Evolutionary conservation across 2,797 vertebrate species (phyloP), one percentile per base, ranked within the genome.

Genomic region (Monodelphis domestica): DNA sequence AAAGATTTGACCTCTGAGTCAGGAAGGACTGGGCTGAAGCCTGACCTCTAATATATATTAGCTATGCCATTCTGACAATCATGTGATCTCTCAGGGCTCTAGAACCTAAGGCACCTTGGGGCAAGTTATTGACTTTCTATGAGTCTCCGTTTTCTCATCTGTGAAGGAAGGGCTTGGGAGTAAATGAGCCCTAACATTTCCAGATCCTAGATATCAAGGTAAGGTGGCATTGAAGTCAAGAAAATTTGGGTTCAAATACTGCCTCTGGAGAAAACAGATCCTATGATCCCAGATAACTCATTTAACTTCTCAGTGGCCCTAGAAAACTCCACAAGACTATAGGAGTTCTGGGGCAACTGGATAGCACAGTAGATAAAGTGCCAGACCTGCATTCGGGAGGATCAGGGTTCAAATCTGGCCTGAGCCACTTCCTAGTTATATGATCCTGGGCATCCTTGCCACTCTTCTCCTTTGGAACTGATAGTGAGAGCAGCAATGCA

Each of bases 301-400:
- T n/a, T 38, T n/a, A 70, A 70, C 12, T 70, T n/a, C 10, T 70
- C 70, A 84, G 9, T 84, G 38, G 21, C 24, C 1, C 24, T 50
- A 26, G 1, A n/a, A n/a, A n/a, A n/a, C n/a, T n/a, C n/a, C n/a
- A n/a, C n/a, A n/a, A n/a, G n/a, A n/a, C n/a, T n/a, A n/a, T n/a
- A n/a, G n/a, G n/a, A n/a, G n/a, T n/a, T n/a, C n/a, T n/a, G n/a
- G 2, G 9, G 7, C 0, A 50, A 24, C 3, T 45, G 4, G 38
- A 10, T 26, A 12, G 38, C 33, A 45, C 38, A 78, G 38, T 78
- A 29, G 2, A 45, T 24, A 78, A 63, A 38, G 2, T 9, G 12
- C 17, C n/a, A 78, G n/a, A 7, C 7, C 15, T 84, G 38, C 24
- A 45, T 9, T 84, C 38, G 84, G 38, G 9, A 84, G 14, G 21